Base-by-base conservation (phyloP, 2,113 vertebrate species). In the Myotis davidii region DNA sequence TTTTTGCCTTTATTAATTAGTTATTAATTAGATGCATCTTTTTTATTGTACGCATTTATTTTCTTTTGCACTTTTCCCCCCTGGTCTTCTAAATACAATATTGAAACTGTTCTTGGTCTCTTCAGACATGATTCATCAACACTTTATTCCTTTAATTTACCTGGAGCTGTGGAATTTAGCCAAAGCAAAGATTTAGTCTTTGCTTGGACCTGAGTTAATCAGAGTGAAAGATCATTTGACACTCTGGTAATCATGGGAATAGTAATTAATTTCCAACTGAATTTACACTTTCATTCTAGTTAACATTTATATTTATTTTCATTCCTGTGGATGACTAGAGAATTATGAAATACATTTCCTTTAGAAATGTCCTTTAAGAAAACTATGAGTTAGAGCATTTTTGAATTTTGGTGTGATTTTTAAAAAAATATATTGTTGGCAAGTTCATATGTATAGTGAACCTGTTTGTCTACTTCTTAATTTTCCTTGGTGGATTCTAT, bases 161-260 rank as follows among this genome's bases (percentile, higher is more conserved):
- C 90, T 64, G 29, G 56, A 73, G 34, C 29, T 94, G 17, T 74
- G 20, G 48, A 90, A 94, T 87, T 94, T 95, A 69, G 56, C 69
- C 18, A 90, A 90, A 86, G 54, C 23, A 76, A 95, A 59, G 52
- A 77, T 65, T 82, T 76, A 79, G 64, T 92, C 34, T 94, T 94
- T 91, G 54, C 59, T 82, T 94, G 39, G 64, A 83, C 4, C 27
- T 65, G 21, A 73, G 16, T 94, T 78, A 86, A 73, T 94, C 39
- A 52, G 50, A 94, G 45, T 91, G 42, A 96, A 90, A 94, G 78
- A 74, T 82, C 34, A 70, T 81, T 95, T 85, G 45, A 61, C 12
- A 52, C 5, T 88, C 34, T 91, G 74, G n/a, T 84, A 84, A 70
- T 90, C 34, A 29, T 74, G 83, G 39, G 23, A 77, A 32, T 86